A percentile compares a stretch with the other conserved stretches of the same genome.
phyloP scores from a whole-genome alignment of 2,113 vertebrate genomes.

The Neodon shergylaensis region DNA sequence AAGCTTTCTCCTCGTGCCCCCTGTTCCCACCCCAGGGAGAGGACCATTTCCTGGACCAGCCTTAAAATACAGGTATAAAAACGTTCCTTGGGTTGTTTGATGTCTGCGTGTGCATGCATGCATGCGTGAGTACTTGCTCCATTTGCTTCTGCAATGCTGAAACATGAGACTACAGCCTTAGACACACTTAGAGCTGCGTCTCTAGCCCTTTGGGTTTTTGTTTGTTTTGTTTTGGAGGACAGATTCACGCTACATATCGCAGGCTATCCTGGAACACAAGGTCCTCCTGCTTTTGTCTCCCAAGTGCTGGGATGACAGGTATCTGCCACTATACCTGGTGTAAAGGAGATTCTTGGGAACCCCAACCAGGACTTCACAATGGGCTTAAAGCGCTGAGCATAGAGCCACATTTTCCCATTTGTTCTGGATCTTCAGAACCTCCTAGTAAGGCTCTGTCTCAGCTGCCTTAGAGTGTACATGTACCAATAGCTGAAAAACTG shows the following conservation, averaged over 20 bases:
- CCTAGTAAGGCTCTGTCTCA: neutral
- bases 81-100: neutral
- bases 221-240: neutral
- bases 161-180: neutral
- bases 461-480: neutral
- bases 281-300: neutral
- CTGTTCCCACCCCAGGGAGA: neutral
- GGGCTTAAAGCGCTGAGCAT: neutral
- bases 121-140: neutral
- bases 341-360: neutral
- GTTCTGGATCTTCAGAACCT: neutral
- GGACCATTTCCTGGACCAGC: neutral
- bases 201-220: neutral
- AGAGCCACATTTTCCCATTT: neutral
- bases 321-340: neutral
- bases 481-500: neutral
- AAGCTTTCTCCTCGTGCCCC: neutral
- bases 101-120: rapidly evolving
- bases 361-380: neutral
- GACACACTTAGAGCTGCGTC: neutral
- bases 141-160: neutral
- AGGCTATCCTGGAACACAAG: neutral
- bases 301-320: neutral
- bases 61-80: neutral
- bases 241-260: neutral